Base-by-base conservation (phyloP, 2,113 vertebrate species). In the Lophotis ruficrista region DNA sequence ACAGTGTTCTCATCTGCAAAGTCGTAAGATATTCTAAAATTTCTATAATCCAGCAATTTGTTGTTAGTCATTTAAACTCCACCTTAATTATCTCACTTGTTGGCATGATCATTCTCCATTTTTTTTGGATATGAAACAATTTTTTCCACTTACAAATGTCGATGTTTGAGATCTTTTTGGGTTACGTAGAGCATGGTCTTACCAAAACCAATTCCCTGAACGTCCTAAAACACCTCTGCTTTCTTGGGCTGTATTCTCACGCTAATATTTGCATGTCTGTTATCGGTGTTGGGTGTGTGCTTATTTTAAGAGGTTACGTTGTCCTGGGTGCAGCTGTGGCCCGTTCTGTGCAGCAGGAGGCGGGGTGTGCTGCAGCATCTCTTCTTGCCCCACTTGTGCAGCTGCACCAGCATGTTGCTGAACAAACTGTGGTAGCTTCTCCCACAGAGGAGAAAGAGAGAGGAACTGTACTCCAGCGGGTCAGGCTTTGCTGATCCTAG, bases 41-140 rank as follows among this genome's bases (percentile, higher is more conserved):
- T 71, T 77, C 31, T 81, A 7, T 66, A 57, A 50, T 88, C 24
- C 31, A 72, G 41, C 20, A 54, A 2, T 24, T 73, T 57, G 72
- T 88, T 83, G 13, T 72, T 71, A 31, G 24, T 53, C 0, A 0
- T 64, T 87, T 79, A 71, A 78, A 79, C 83, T 75, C 83, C 91
- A 61, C 95, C 86, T 90, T 69, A 48, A n/a, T 83, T 90, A 60
- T 58, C 48, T 95, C 80, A 92, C 19, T 64, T 15, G 48, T 91
- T 89, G 77, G 48, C 75, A 31, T 41, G 24, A 48, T 24, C 5
- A 5, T 50, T 90, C 61, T 51, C n/a, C 19, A 13, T 38, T 22
- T 57, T 53, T 66, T 89, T 89, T 31, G 8, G 35, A 16, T 65
- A 84, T 31, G 24, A 71, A 68, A 41, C 64, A 37, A 7, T 53